Conservation (phyloP, 2,888 invertebrate species). For the Lampropteryx suffumata region DNA sequence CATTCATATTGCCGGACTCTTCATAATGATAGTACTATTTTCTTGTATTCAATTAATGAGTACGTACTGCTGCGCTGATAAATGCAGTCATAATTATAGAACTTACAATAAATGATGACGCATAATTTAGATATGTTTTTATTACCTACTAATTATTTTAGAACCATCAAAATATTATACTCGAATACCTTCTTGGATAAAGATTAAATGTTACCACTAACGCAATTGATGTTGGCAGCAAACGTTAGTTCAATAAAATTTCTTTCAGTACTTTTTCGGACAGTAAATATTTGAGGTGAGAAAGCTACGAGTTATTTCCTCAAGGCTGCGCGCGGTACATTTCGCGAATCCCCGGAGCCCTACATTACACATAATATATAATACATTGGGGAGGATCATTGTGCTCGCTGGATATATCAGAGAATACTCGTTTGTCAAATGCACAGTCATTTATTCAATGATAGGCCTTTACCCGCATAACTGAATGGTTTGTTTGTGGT, state of each 20-base stretch:
- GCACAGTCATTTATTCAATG: constrained; percentile 80
- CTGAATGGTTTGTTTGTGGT: constrained; percentile 25
- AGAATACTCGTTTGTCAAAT: constrained; percentile 81
- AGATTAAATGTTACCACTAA: neutral
- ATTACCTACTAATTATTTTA: too few relatives aligned
- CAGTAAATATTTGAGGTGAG: constrained; percentile 37
- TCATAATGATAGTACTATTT: too few relatives aligned
- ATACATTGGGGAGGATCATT: constrained; percentile 78
- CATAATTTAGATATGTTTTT: too few relatives aligned
- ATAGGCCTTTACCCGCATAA: constrained; percentile 41
- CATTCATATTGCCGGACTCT: too few relatives aligned
- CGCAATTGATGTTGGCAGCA: constrained; percentile 7
- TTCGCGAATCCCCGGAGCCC: constrained; percentile 66
- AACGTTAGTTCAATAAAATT: constrained; percentile 25
- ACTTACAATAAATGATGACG: too few relatives aligned
- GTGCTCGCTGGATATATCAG: constrained; percentile 75
- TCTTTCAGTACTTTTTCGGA: constrained; percentile 30
- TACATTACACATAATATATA: constrained; percentile 65
- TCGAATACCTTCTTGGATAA: neutral
- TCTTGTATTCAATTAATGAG: too few relatives aligned
- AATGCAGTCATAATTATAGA: too few relatives aligned
- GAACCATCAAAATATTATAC: neutral
- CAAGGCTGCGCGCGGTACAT: constrained; percentile 59
- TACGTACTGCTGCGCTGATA: too few relatives aligned
- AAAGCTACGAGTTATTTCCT: constrained; percentile 55